phyloP scores from a whole-genome alignment of 2,888 invertebrate species.

The Epistrophe eligans region DNA sequence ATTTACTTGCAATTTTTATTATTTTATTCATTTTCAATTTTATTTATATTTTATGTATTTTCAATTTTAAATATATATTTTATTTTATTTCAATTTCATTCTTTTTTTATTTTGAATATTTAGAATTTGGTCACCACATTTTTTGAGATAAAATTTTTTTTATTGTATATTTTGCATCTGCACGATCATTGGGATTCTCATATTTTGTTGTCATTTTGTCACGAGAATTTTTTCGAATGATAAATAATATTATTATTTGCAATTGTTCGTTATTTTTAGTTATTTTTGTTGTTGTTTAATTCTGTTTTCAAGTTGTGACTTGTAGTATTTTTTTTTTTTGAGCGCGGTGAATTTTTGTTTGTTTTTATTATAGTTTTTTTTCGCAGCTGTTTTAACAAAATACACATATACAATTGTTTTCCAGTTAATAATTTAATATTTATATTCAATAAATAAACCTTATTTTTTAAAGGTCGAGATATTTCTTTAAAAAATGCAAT shows the following conservation, averaged over 20 bases:
- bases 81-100: too few species aligned
- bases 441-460: too few species aligned
- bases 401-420: neutral
- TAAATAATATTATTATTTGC: slow-evolving; percentile 2
- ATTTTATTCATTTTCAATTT: too few species aligned
- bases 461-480: too few species aligned
- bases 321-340: neutral
- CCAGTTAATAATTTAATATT: too few species aligned
- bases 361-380: neutral
- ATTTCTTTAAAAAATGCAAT: too few species aligned
- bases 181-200: slow-evolving; percentile 1
- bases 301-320: neutral
- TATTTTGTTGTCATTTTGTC: slow-evolving; percentile 8
- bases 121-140: slow-evolving; percentile 10
- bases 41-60: too few species aligned
- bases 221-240: neutral
- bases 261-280: slow-evolving; percentile 12
- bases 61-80: too few species aligned
- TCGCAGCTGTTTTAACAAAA: slow-evolving; percentile 5
- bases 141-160: neutral
- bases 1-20: too few species aligned
- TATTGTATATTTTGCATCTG: slow-evolving; percentile 8
- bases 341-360: neutral
- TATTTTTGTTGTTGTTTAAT: neutral
- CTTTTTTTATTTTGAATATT: too few species aligned